phyloP scores from a whole-genome alignment of 1,140 invertebrate species.

The Ceratitis capitata region DNA sequence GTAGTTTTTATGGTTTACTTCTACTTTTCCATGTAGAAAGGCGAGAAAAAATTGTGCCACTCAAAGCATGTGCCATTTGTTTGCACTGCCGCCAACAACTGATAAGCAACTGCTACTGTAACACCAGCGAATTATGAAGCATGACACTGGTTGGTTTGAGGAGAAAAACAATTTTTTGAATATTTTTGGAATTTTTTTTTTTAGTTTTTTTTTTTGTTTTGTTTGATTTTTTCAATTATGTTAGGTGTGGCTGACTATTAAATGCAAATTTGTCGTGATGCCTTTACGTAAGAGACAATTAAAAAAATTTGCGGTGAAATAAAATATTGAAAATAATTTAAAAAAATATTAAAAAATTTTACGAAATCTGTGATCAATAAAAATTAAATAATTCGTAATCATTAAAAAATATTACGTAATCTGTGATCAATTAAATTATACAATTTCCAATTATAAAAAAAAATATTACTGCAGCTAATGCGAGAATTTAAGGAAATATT shows the following conservation, averaged over 20 bases:
- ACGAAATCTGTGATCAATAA: background rate
- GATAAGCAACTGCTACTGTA: slow-evolving; percentile 14
- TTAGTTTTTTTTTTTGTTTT: background rate
- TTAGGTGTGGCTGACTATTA: background rate
- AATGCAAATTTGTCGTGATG: background rate
- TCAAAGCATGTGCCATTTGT: background rate
- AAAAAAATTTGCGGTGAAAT: background rate
- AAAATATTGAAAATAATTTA: background rate
- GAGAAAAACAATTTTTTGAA: no score
- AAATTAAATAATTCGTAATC: background rate
- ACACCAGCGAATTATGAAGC: background rate
- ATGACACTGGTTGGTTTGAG: background rate
- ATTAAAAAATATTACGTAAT: background rate
- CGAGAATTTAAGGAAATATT: no score
- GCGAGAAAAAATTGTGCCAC: background rate
- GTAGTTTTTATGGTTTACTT: background rate
- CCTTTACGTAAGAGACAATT: background rate
- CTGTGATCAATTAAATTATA: no score
- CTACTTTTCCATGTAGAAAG: background rate
- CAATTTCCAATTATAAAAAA: no score
- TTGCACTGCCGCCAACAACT: background rate
- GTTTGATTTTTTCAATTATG: background rate
- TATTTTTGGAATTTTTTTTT: no score
- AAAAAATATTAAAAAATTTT: background rate
- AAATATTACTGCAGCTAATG: no score